Base-by-base conservation (phyloP, 2,113 vertebrate species). In the Chamaea fasciata region DNA sequence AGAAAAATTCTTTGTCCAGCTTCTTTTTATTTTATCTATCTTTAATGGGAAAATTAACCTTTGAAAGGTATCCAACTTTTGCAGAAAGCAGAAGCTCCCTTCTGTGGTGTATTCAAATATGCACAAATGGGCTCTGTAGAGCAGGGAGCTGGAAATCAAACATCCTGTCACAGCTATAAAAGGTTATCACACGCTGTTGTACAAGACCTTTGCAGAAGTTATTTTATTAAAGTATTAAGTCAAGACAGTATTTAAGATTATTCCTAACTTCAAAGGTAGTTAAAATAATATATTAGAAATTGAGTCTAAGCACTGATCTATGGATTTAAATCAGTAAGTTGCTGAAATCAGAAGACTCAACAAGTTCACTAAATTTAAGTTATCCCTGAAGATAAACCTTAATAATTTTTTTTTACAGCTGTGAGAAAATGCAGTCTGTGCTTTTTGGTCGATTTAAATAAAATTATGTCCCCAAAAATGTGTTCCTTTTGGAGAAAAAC, bases 21-120 rank as follows among this genome's bases (percentile, higher is more conserved):
- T 94, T 42, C 86, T 85, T 94, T 97, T 96, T 93, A 91, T 92
- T 90, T 89, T 95, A 92, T 50, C 85, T 31, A 0, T 56, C n/a
- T 83, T 90, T 87, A 86, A 78, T 71, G 42, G 62, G 23, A 68
- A 81, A 74, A 81, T 87, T 68, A 81, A 79, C 60, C 65, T 92
- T 71, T 90, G 69, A 83, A 94, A 93, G 26, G n/a, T 85, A 10
- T 27, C 64, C 87, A 83, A 1, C 41, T 82, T 86, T 31, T 75
- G 62, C 44, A 84, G 57, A 93, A 94, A 71, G 47, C 53, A 68
- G 80, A 88, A 53, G 15, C 15, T 33, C 16, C 11, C 8, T 81
- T 92, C 83, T 83, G 49, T 81, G 16, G 47, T 41, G 71, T 60
- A 35, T 94, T 96, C 20, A 78, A 16, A 71, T 67, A 42, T 52